Percentiles rank a stretch among this genome's conserved stretches.
Conservation (phyloP, 2,797 vertebrate species). For the Siniperca scherzeri region DNA sequence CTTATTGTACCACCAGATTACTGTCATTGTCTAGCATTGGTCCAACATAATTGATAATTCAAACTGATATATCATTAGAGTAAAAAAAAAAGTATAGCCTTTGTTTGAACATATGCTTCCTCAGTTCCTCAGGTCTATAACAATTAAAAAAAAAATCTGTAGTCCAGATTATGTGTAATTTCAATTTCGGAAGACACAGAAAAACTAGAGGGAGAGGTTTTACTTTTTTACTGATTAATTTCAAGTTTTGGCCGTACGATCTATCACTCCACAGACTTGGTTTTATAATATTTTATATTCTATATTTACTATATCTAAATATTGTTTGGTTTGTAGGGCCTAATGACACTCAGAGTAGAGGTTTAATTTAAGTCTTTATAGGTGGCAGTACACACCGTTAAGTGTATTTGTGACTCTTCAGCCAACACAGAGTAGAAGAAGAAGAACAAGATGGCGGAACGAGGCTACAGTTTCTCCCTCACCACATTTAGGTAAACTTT, state of each 20-base stretch:
- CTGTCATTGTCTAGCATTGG: not conserved
- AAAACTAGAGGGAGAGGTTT: not conserved
- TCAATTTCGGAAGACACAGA: no score
- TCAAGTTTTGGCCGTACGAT: not conserved
- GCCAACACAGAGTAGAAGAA: slow-evolving; percentile 50
- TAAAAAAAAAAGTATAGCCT: not conserved
- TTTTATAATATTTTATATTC: not conserved
- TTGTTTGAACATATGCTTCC: not conserved
- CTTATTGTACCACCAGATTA: not conserved
- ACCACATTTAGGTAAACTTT: slow-evolving; percentile 95
- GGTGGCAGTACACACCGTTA: slow-evolving; percentile 39
- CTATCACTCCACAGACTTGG: not conserved
- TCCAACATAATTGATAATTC: not conserved
- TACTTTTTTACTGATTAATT: not conserved
- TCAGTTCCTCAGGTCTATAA: not conserved
- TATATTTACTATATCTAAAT: not conserved
- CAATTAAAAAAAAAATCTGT: not conserved
- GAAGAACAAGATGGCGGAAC: slow-evolving; percentile 92
- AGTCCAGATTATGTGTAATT: not conserved
- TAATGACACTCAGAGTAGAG: not conserved
- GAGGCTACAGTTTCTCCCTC: slow-evolving; percentile 97
- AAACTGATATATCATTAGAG: not conserved
- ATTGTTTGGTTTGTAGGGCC: not conserved
- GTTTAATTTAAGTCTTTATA: not conserved
- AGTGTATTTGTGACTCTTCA: not conserved